Evolutionary conservation across 2,888 invertebrate genomes (phyloP).

Genomic region (Dexiosoma caninum): DNA sequence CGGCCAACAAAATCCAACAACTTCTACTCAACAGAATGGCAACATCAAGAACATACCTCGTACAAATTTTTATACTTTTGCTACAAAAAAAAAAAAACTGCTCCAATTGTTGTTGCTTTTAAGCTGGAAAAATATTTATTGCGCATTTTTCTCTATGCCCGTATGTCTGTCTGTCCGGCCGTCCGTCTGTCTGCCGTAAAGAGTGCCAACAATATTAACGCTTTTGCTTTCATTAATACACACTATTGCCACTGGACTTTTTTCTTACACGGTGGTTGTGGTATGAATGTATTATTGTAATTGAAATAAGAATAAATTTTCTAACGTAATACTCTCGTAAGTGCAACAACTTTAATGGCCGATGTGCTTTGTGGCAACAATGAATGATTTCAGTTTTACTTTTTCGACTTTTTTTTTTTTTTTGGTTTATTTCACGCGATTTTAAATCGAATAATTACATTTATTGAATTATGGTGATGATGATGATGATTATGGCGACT

Average conservation of each 20-base stretch:
- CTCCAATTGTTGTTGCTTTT: not conserved
- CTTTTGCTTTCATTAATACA: slow-evolving; percentile 51
- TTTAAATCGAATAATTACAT: not conserved
- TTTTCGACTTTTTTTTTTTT: too few relatives aligned
- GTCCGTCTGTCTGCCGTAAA: slow-evolving; percentile 7
- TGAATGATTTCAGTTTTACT: slow-evolving; percentile 15
- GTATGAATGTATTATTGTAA: slow-evolving; percentile 24
- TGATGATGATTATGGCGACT: too few relatives aligned
- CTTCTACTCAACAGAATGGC: too few relatives aligned
- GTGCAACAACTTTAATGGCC: slow-evolving; percentile 27
- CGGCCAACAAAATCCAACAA: too few relatives aligned
- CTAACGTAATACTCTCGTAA: slow-evolving; percentile 45
- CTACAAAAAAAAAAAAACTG: not conserved
- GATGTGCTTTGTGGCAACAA: slow-evolving; percentile 36
- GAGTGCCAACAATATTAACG: slow-evolving; percentile 52
- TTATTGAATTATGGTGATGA: slow-evolving; percentile 30
- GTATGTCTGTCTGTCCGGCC: not conserved
- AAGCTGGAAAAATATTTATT: slow-evolving; percentile 8
- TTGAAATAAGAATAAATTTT: slow-evolving; percentile 56
- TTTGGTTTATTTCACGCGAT: not conserved
- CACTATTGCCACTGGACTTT: not conserved
- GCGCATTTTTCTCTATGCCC: slow-evolving; percentile 27
- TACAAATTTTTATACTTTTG: not conserved
- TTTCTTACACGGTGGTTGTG: not conserved
- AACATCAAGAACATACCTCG: not conserved